Evolutionary conservation across 2,888 invertebrate genomes (phyloP).

Genomic region (Luperina testacea): DNA sequence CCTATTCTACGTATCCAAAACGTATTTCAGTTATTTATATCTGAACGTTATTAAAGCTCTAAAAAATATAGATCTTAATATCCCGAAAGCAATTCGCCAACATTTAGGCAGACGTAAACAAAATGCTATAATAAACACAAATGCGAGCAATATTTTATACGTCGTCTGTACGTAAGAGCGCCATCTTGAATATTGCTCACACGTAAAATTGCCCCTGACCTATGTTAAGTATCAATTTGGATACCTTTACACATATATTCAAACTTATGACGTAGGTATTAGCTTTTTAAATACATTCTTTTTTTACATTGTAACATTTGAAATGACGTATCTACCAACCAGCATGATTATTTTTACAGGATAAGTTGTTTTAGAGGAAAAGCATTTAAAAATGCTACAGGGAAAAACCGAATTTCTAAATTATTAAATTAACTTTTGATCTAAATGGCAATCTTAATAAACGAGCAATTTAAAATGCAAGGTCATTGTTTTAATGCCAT

Average conservation of each 20-base stretch:
- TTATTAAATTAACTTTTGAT: background rate
- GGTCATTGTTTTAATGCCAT: background rate
- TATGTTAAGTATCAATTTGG: constrained; percentile 28
- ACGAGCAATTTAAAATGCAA: background rate
- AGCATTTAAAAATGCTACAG: background rate
- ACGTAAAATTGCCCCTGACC: constrained; percentile 30
- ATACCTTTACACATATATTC: background rate
- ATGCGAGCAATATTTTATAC: constrained; percentile 50
- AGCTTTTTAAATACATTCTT: background rate
- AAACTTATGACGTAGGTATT: background rate
- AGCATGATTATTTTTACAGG: background rate
- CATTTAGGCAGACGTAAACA: background rate
- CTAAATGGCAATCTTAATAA: background rate
- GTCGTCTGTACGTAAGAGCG: constrained; percentile 12
- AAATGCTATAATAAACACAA: constrained; percentile 19
- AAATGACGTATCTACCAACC: background rate
- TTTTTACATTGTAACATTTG: background rate
- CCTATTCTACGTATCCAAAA: background rate
- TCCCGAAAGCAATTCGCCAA: background rate
- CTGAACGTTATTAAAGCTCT: background rate
- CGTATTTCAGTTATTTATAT: background rate
- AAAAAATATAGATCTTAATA: background rate
- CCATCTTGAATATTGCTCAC: constrained; percentile 52
- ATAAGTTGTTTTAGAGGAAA: background rate
- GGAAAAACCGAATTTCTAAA: background rate